Evolutionary conservation across 2,113 vertebrate species (phyloP), one percentile per base, ranked within the genome.

Genomic region (Scomber scombrus): DNA sequence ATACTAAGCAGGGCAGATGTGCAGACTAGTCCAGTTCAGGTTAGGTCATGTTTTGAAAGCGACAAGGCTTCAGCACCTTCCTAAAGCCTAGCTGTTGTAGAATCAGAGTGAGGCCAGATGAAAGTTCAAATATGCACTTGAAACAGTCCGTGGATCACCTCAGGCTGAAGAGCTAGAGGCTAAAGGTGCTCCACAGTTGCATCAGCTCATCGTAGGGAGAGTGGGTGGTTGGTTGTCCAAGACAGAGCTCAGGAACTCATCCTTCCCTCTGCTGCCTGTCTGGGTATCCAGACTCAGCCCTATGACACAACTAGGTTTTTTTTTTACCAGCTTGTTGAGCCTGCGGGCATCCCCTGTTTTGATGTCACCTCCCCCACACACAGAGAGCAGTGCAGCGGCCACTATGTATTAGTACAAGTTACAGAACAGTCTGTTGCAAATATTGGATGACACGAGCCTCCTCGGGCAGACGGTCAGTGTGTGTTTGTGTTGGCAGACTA

Each of bases 211-310:
- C 11, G 66, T 64, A 79, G 51, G 31, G 47, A 75, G 86, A 89
- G 81, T 90, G 71, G 90, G 86, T 56, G 81, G 77, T 62, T 26
- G 23, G 75, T 57, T 66, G 85, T 87, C 81, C 84, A 72, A 86
- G 85, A 80, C 40, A 29, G 70, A 88, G 78, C 68, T 55, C 47
- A 86, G 57, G 26, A 85, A 65, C 58, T 80, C 66, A 69, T 87
- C 74, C 65, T 84, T 49, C 47, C 73, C 18, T 71, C 61, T 82
- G 46, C 58, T 81, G 83, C 79, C 89, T 84, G 70, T 40, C 62
- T 76, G 90, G 79, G 51, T 14, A 74, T 85, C 70, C 82, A 89
- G 66, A 86, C 73, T 84, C 21, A 76, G 71, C 43, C 71, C 71
- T 74, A 52, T 84, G 84, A 82, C 83, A 90, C 68, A 75, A 70